Conservation (phyloP, 2,888 invertebrate genomes). For the Hedya salicella region DNA sequence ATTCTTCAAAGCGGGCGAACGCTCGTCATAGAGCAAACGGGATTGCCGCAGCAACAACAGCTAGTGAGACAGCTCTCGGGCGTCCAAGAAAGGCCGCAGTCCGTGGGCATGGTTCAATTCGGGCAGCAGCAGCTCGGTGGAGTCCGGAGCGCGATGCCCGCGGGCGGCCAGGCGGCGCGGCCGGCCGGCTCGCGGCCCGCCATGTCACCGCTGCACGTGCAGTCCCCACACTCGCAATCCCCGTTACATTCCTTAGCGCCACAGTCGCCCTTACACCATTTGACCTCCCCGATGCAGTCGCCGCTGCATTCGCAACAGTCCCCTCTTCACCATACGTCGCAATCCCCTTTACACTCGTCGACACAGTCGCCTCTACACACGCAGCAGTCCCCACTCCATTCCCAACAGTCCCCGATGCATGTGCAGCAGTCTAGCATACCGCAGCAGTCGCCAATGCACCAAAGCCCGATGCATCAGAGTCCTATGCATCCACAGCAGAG, state of each 20-base stretch:
- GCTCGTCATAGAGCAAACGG: slow-evolving; percentile 75
- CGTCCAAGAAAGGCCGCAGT: slow-evolving; percentile 65
- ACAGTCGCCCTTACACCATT: slow-evolving; percentile 66
- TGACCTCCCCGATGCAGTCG: slow-evolving; percentile 73
- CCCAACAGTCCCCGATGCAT: slow-evolving; percentile 75
- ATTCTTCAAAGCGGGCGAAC: slow-evolving; percentile 73
- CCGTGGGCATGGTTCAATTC: slow-evolving; percentile 70
- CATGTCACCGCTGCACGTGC: slow-evolving; percentile 75
- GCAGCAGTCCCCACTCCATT: slow-evolving; percentile 73
- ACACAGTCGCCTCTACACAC: slow-evolving; percentile 74
- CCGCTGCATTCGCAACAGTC: slow-evolving; percentile 77
- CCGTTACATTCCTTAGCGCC: slow-evolving; percentile 63
- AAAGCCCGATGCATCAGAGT: slow-evolving; percentile 50
- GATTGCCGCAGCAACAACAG: slow-evolving; percentile 71
- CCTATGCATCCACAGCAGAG: slow-evolving; percentile 58
- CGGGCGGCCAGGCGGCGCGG: slow-evolving; percentile 59
- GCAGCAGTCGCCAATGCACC: slow-evolving; percentile 65
- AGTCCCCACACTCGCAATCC: slow-evolving; percentile 66
- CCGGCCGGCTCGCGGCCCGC: slow-evolving; percentile 68
- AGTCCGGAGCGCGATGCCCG: slow-evolving; percentile 54
- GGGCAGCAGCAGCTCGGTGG: slow-evolving; percentile 65
- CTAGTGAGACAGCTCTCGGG: slow-evolving; percentile 70
- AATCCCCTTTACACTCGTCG: slow-evolving; percentile 71
- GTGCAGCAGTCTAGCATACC: slow-evolving; percentile 64
- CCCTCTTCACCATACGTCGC: slow-evolving; percentile 69